A percentile compares a stretch with the other conserved stretches of the same genome.
phyloP scores from a whole-genome alignment of 2,113 vertebrate species.

The Proteles cristata region DNA sequence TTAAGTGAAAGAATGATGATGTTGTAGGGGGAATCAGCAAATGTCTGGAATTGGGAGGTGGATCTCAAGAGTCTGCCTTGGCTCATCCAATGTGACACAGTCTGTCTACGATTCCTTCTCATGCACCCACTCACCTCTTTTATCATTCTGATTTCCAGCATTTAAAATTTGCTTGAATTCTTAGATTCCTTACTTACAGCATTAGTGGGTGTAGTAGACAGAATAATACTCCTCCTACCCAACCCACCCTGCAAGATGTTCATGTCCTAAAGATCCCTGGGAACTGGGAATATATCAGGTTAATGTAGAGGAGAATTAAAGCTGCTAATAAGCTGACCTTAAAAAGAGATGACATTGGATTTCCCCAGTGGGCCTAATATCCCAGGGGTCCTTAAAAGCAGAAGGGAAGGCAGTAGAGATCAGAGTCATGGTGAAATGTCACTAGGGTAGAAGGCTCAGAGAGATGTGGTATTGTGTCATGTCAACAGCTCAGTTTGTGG shows the following conservation, averaged over 20 bases:
- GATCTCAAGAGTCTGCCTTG: neutral
- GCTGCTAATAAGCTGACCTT: neutral
- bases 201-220: neutral
- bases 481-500: neutral
- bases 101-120: neutral
- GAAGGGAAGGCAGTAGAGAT: neutral
- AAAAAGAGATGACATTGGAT: too few species aligned
- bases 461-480: neutral
- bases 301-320: neutral
- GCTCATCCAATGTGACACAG: too few species aligned
- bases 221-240: neutral
- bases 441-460: neutral
- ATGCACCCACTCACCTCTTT: neutral
- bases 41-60: fast-evolving
- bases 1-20: neutral
- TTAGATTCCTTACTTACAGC: neutral
- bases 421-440: neutral
- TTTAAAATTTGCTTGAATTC: neutral
- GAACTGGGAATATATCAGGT: neutral
- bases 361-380: neutral
- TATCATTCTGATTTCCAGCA: neutral
- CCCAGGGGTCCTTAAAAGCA: neutral
- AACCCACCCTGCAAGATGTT: too few species aligned
- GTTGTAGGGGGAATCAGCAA: fast-evolving
- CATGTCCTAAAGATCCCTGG: neutral